Percentiles rank a stretch among this genome's conserved stretches.
Evolutionary conservation across 2,113 vertebrate genomes (phyloP).

Genomic region (Mohoua ochrocephala): DNA sequence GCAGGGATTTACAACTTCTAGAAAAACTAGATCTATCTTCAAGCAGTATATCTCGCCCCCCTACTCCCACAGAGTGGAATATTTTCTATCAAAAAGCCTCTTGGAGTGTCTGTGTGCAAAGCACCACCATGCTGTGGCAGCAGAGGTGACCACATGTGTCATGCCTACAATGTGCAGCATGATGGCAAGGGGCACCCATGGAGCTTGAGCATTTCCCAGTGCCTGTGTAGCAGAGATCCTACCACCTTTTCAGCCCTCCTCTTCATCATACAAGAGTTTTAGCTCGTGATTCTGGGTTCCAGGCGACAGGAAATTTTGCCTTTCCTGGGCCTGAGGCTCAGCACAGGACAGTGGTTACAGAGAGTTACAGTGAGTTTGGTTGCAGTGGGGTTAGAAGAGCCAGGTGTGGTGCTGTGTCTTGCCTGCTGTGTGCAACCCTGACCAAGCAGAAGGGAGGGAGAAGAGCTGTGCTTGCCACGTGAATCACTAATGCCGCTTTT

Average conservation of each 20-base stretch:
- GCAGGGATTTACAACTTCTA: not conserved
- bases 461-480: not conserved
- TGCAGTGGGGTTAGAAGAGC: not conserved
- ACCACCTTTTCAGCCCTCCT: not conserved
- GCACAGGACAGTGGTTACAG: fast-evolving
- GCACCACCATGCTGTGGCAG: not conserved
- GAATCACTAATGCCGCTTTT: not conserved
- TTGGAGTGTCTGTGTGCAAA: not conserved
- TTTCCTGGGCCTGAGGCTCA: not conserved
- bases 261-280: not conserved
- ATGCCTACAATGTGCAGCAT: fast-evolving
- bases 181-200: not conserved
- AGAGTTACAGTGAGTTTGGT: fast-evolving
- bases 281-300: not conserved
- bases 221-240: not conserved
- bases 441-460: not conserved
- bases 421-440: not conserved
- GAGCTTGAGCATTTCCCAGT: not conserved
- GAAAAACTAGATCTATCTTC: not conserved
- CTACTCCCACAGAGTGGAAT: not conserved
- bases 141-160: not conserved
- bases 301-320: not conserved
- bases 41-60: not conserved
- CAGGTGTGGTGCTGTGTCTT: not conserved
- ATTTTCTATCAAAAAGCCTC: not conserved